Evolutionary conservation across 2,797 vertebrate genomes (phyloP), one percentile per base, ranked within the genome.

Genomic region (Capromys pilorides): DNA sequence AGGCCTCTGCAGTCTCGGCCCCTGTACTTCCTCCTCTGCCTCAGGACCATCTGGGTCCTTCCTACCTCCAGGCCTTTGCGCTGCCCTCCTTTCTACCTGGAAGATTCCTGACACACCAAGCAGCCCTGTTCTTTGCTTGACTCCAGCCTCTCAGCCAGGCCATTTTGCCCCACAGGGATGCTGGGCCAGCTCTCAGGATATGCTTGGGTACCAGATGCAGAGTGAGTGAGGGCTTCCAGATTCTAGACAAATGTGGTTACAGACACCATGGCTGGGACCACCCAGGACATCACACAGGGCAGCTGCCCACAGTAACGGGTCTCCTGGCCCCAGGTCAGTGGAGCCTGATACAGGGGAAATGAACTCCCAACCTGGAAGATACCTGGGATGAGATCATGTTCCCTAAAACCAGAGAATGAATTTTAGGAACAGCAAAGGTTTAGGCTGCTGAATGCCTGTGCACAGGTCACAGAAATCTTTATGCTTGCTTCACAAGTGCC

Each of bases 31-130:
- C n/a, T n/a, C n/a, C 61, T 19, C 5, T n/a, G 80, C 85, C 61
- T 66, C 28, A 49, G 24, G 28, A 41, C 6, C 3, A 2, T 61
- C 64, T 0, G 0, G 18, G 1, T 75, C 6, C 10, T 75, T 61
- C 33, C 69, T 5, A 10, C 75, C 45, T 64, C 8, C 0, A 2
- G n/a, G 31, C 10, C 54, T 41, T 73, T 78, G 45, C 19, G 0
- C 33, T 41, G 28, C 9, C 2, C n/a, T 54, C 59, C 24, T 49
- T 64, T 45, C 39, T 33, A 6, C 4, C 79, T 33, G 28, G 59
- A 41, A 51, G 51, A 19, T 19, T 71, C 24, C 8, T 22, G 33
- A 31, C 3, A 24, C n/a, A 2, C 49, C 2, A 1, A 36, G 1
- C 19, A 13, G 5, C 36, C 71, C 3, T 33, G 22, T 77, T 39